Conservation (phyloP, 2,888 invertebrate species). For the Sceliomorpha sp. region DNA sequence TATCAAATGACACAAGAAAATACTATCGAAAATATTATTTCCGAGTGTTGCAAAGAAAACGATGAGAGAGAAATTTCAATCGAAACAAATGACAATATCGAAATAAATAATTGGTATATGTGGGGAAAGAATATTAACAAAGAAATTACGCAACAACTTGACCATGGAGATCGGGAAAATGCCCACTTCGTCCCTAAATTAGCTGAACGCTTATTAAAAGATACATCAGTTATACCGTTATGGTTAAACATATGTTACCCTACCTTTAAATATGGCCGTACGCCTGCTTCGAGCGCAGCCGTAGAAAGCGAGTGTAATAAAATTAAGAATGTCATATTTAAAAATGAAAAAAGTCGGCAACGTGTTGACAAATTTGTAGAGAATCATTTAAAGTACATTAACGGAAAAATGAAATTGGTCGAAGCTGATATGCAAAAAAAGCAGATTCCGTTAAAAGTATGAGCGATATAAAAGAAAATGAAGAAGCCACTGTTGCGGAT, state of each 20-base stretch:
- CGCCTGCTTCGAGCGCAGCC: slow-evolving; percentile 26
- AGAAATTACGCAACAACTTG: no score
- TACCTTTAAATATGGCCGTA: slow-evolving; percentile 17
- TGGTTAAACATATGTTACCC: slow-evolving; percentile 7
- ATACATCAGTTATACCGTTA: slow-evolving; percentile 13
- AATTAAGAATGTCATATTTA: slow-evolving; percentile 13
- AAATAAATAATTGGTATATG: neutral
- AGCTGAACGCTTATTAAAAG: neutral
- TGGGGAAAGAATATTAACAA: neutral
- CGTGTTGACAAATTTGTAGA: slow-evolving; percentile 17
- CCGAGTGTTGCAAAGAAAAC: neutral
- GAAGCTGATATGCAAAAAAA: neutral
- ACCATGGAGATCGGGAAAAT: no score
- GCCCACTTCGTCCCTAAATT: slow-evolving; percentile 14
- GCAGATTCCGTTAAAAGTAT: no score
- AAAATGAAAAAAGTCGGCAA: slow-evolving; percentile 4
- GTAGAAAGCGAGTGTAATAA: slow-evolving; percentile 31
- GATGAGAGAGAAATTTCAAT: neutral
- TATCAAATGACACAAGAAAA: slow-evolving; percentile 2
- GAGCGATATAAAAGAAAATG: no score
- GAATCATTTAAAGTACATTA: slow-evolving; percentile 9
- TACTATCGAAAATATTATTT: neutral
- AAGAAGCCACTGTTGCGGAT: no score
- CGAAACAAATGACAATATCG: neutral
- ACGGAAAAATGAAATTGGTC: neutral